Conservation (phyloP, 2,797 vertebrate genomes). For the Pseudochirops cupreus region DNA sequence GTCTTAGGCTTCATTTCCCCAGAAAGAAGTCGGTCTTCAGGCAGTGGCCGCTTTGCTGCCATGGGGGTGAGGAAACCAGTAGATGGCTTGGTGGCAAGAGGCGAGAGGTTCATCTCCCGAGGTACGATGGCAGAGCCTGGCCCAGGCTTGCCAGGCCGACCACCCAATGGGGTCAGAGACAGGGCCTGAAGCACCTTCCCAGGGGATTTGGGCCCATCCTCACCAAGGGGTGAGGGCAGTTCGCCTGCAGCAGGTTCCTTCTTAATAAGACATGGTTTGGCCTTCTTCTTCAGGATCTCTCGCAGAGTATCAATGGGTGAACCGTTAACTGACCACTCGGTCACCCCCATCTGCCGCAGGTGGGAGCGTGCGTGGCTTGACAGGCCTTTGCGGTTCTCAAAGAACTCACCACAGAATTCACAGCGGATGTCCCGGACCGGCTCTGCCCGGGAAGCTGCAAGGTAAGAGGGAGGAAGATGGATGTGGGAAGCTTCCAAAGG, state of each 20-base stretch:
- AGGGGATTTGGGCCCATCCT: constrained; percentile 83
- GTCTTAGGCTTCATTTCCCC: constrained; percentile 86
- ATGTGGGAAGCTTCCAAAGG: background rate
- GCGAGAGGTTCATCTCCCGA: constrained; percentile 85
- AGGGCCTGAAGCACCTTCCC: constrained; percentile 82
- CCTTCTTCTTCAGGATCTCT: constrained; percentile 92
- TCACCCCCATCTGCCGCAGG: constrained; percentile 90
- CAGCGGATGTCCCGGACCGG: constrained; percentile 94
- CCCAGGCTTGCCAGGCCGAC: constrained; percentile 78
- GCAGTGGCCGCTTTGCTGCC: constrained; percentile 86
- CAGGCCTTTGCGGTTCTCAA: constrained; percentile 92
- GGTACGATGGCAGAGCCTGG: constrained; percentile 80
- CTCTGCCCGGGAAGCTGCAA: constrained; percentile 89
- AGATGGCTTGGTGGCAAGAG: constrained; percentile 82
- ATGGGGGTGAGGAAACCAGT: constrained; percentile 81
- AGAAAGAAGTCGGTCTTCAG: constrained; percentile 85
- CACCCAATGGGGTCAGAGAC: constrained; percentile 76
- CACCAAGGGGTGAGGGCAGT: constrained; percentile 81
- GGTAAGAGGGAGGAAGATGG: constrained; percentile 34
- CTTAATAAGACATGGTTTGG: constrained; percentile 88
- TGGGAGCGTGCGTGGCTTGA: constrained; percentile 93
- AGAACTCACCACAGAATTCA: constrained; percentile 91
- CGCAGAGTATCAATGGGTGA: constrained; percentile 91
- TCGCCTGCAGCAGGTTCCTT: constrained; percentile 88
- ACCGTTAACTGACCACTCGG: constrained; percentile 89